Base-by-base conservation (phyloP, 2,888 invertebrate species). In the Linnaemya tessellans region DNA sequence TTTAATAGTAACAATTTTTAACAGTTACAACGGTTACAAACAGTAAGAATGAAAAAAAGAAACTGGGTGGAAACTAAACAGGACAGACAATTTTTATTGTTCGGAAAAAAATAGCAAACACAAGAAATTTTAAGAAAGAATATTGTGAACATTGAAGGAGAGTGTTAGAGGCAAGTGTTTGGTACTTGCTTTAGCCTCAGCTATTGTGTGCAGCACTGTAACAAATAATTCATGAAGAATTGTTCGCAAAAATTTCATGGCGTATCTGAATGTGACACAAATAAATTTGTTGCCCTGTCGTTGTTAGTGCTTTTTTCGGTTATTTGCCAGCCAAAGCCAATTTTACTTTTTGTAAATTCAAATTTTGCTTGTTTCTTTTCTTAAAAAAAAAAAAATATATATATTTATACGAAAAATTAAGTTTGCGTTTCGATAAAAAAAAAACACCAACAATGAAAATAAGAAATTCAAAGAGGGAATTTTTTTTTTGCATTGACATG, bases 211-310 rank as follows among this genome's bases (percentile, higher is more conserved):
- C 62, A 51, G 22, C 64, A 54, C 18, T 49, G 64, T 71, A 75
- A 30, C 78, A 86, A 90, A 90, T 91, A 91, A 91, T 90, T 90
- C 90, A 90, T 89, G 89, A 89, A 89, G 89, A 89, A 90, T 89
- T 88, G 88, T 88, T 88, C 58, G 74, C 80, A 77, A 86, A 71
- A 67, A 90, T 89, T 90, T 90, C 88, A 82, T 90, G 87, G 88
- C 90, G 89, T 90, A 90, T 91, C 91, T 90, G 90, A 91, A 91
- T 90, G 91, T 90, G 91, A 90, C 90, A 90, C 88, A 90, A 90
- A 90, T 89, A 90, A 91, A 90, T 91, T 90, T 91, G 90, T 90
- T 88, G 88, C 88, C 87, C 88, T 88, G 87, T 87, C 88, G 87
- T 87, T 75, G 58, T 43, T 56, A 38, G 49, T 30, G 22, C 35